phyloP scores from a whole-genome alignment of 2,113 vertebrate genomes.

The Nothocercus julius region DNA sequence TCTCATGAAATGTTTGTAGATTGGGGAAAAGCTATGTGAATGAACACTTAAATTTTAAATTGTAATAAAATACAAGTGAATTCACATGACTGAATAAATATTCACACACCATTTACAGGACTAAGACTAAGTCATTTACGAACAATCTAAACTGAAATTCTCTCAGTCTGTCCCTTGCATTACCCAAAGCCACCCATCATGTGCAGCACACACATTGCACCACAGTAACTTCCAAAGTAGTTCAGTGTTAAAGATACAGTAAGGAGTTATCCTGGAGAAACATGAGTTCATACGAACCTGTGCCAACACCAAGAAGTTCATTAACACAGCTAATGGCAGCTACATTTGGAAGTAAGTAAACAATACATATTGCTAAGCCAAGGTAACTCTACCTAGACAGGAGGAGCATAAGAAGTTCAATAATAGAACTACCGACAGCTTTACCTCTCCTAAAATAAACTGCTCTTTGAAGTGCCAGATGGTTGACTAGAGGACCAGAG shows the following conservation, averaged over 20 bases:
- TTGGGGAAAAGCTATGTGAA: neutral
- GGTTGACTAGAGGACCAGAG: neutral
- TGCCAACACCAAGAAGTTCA: neutral
- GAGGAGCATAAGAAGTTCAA: neutral
- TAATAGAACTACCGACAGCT: neutral
- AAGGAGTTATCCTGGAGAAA: neutral
- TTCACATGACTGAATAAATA: neutral
- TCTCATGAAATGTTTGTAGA: neutral
- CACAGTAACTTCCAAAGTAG: neutral
- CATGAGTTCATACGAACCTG: fast-evolving
- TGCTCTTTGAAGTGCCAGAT: neutral
- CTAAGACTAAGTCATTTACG: neutral
- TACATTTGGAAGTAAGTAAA: neutral
- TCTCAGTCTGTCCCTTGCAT: neutral
- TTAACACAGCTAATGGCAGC: neutral
- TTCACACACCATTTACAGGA: neutral
- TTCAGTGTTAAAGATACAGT: neutral
- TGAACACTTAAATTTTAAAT: fast-evolving
- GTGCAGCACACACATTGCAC: neutral
- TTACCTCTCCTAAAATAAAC: neutral
- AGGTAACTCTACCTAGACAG: neutral
- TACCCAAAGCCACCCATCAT: neutral
- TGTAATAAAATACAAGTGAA: neutral
- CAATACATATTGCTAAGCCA: neutral
- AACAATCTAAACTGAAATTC: neutral